Base-by-base conservation (phyloP, 2,888 invertebrate species). In the Quadriops clusia region DNA sequence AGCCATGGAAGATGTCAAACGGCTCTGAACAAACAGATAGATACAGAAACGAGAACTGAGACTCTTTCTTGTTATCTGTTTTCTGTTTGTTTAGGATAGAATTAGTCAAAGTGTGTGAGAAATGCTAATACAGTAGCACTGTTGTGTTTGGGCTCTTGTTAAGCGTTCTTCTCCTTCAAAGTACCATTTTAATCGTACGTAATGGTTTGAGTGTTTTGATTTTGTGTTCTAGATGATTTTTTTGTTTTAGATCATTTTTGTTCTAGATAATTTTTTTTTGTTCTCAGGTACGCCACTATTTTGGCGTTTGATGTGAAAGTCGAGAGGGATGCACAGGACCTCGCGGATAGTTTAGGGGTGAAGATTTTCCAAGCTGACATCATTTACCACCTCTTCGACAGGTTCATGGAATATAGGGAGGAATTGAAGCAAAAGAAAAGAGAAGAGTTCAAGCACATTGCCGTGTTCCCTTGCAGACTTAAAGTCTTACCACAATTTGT, bases 281-380 rank as follows among this genome's bases (percentile, higher is more conserved):
- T 43, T 58, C 55, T 5, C 57, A 87, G 86, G 61, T 89, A 81
- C 62, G 97, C 98, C 28, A 89, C 90, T 34, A 97, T 99, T 55
- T 69, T 99, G 46, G 98, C 98, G n/a, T 99, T 99, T 58, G 98
- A 99, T 63, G 98, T 99, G 11, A 94, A 93, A 68, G 77, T 97
- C 32, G 98, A 99, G 58, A 75, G 87, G 35, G 98, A 98, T 56
- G 98, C 97, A 2, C 97, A 98, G 64, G 94, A 95, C 53, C 65
- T 97, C 61, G 98, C 98, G 0, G 97, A 99, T 58, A 74, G 77
- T 34, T 61, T 94, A 37, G 89, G 89, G 33, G 91, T 95, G 31
- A 87, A 83, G 65, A 90, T 98, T 58, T 99, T 99, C 74, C 77
- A 87, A 41, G 98, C 98, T 5, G 95, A 99, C 66, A 99, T 99